Evolutionary conservation across 2,113 vertebrate species (phyloP).

Genomic region (Jaculus jaculus): DNA sequence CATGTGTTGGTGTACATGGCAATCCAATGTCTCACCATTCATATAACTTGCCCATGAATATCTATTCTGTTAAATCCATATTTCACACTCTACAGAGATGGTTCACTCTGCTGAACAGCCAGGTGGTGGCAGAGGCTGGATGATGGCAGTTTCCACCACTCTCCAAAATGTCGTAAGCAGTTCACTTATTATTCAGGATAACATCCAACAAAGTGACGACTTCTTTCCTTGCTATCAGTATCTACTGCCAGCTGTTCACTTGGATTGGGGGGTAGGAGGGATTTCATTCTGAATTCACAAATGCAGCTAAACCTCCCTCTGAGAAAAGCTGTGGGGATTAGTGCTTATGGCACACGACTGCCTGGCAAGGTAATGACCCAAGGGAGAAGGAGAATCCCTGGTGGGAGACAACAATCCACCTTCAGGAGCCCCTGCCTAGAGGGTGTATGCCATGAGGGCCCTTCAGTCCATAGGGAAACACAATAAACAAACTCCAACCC

Average conservation of each 20-base stretch:
- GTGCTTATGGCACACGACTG: background rate
- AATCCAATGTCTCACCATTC: background rate
- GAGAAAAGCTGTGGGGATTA: constrained; percentile 9
- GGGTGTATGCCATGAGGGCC: background rate
- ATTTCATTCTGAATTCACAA: constrained; percentile 58
- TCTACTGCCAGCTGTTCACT: constrained; percentile 55
- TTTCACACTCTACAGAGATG: background rate
- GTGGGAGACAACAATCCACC: background rate
- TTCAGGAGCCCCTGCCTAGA: no score
- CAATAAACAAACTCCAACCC: background rate
- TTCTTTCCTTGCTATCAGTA: constrained; percentile 60
- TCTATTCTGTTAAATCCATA: fast-evolving
- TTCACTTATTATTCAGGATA: constrained; percentile 60
- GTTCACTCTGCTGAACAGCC: background rate
- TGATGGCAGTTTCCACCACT: background rate
- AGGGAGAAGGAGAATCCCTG: background rate
- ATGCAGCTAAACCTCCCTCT: background rate
- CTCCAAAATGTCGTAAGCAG: background rate
- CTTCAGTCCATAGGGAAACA: background rate
- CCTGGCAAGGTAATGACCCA: background rate
- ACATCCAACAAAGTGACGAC: constrained; percentile 37
- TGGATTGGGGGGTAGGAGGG: constrained; percentile 21
- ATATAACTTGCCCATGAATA: background rate
- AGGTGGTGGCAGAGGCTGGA: background rate
- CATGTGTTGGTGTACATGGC: no score